Evolutionary conservation across 2,113 vertebrate genomes (phyloP).

Genomic region (Bos javanicus): DNA sequence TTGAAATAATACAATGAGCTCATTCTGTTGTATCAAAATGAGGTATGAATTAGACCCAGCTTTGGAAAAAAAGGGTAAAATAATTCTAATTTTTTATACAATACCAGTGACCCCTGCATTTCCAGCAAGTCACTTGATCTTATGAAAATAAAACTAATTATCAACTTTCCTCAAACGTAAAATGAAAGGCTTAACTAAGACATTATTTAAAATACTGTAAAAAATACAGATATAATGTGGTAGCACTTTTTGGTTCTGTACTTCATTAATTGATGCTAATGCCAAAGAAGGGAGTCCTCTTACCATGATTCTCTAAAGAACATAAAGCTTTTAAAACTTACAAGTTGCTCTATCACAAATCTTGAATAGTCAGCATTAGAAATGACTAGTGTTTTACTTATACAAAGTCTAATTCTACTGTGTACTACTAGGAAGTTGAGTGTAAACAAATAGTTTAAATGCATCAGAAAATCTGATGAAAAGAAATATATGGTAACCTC

Average conservation of each 20-base stretch:
- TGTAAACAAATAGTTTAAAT: not conserved
- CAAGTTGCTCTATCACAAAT: not conserved
- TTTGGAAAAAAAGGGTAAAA: not conserved
- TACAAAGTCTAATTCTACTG: not conserved
- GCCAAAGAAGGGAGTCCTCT: not conserved
- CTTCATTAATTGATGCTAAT: not conserved
- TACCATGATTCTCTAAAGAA: not conserved
- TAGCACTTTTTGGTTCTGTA: not conserved
- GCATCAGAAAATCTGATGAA: not conserved
- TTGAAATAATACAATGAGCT: constrained; percentile 21
- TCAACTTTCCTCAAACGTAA: not conserved
- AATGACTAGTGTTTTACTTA: not conserved
- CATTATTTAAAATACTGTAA: not conserved
- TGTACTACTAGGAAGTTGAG: not conserved
- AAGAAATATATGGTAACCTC: not conserved
- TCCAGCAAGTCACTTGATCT: not conserved
- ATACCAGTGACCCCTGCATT: not conserved
- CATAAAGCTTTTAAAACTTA: not conserved
- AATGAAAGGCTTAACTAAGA: not conserved
- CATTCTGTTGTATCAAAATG: not conserved
- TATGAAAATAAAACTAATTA: constrained; percentile 22
- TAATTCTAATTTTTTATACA: not conserved
- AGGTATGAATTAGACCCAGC: not conserved
- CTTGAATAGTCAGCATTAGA: not conserved
- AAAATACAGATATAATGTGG: not conserved